phyloP scores from a whole-genome alignment of 2,113 vertebrate genomes.

The Chascanopsetta lugubris region DNA sequence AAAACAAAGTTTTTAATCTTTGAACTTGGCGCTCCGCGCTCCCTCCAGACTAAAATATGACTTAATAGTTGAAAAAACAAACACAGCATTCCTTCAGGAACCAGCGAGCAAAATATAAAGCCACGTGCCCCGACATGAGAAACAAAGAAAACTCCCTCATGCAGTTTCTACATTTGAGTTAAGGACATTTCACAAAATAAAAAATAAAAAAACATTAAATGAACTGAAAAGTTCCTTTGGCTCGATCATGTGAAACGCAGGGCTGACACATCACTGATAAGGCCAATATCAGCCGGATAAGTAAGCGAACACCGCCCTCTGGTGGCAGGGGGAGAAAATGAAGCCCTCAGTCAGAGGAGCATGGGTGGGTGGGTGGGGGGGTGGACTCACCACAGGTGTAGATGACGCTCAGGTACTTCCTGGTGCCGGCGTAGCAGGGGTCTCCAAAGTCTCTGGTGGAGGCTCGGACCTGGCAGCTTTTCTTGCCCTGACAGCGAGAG shows the following conservation, averaged over 20 bases:
- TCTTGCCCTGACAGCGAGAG: conserved; percentile 87
- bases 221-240: too few relatives aligned
- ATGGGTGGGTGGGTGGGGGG: too few relatives aligned
- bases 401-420: conserved; percentile 90
- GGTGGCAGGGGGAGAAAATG: conserved; percentile 34
- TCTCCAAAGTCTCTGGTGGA: conserved; percentile 89
- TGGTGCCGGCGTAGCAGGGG: conserved; percentile 88
- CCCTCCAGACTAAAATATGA: not conserved
- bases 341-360: not conserved
- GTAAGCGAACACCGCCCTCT: conserved; percentile 57
- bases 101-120: too few relatives aligned
- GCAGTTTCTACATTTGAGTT: not conserved
- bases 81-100: not conserved
- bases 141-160: not conserved
- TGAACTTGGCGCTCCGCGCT: not conserved
- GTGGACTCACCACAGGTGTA: conserved; percentile 91
- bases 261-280: not conserved
- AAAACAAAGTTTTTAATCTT: conserved; percentile 6
- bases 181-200: too few relatives aligned
- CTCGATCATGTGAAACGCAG: too few relatives aligned
- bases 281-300: not conserved
- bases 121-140: not conserved
- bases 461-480: conserved; percentile 85
- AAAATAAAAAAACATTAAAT: not conserved
- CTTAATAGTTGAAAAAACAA: not conserved